phyloP scores from a whole-genome alignment of 2,888 invertebrate species.

The Lomographa bimaculata region DNA sequence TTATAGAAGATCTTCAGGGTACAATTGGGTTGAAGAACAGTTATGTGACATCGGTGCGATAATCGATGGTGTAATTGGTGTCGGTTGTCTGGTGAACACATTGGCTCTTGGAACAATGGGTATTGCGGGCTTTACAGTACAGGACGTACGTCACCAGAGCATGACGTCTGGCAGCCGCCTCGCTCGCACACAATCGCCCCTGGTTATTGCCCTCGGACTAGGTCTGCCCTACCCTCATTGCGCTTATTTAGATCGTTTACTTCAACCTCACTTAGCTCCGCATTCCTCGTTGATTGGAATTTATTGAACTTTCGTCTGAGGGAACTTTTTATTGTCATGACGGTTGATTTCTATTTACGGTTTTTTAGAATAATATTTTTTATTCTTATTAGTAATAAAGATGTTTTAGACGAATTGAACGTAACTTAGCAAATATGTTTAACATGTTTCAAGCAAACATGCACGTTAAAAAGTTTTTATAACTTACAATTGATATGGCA shows the following conservation, averaged over 20 bases:
- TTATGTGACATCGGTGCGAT: background rate
- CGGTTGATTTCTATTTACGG: no score
- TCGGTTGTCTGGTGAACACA: slow-evolving; percentile 10
- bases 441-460: no score
- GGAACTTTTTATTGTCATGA: no score
- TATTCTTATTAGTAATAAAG: no score
- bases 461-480: no score
- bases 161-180: slow-evolving; percentile 59
- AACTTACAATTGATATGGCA: no score
- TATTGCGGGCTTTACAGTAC: slow-evolving; percentile 40
- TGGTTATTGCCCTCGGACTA: slow-evolving; percentile 58
- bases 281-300: slow-evolving; percentile 24
- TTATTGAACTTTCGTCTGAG: background rate
- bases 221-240: slow-evolving; percentile 52
- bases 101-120: slow-evolving; percentile 1
- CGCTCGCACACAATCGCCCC: slow-evolving; percentile 41
- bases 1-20: no score
- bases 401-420: no score
- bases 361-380: no score
- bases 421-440: no score
- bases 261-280: slow-evolving; percentile 25
- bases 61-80: slow-evolving; percentile 38
- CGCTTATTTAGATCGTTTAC: slow-evolving; percentile 45
- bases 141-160: slow-evolving; percentile 68
- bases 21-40: no score